phyloP scores from a whole-genome alignment of 2,113 vertebrate genomes.

The Heterotilapia buettikoferi region DNA sequence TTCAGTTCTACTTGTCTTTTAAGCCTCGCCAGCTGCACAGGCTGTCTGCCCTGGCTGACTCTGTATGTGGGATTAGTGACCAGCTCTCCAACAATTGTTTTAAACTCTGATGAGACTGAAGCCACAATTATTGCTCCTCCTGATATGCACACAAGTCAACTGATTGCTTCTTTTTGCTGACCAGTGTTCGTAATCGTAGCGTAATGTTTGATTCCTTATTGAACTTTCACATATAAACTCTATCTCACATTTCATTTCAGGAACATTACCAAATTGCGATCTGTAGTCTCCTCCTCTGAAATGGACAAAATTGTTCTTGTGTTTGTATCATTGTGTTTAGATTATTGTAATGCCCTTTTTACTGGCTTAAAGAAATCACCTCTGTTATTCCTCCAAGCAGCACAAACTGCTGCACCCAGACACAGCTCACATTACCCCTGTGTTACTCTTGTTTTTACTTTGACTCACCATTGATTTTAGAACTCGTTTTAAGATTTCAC shows the following conservation, averaged over 20 bases:
- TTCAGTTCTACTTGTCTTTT: background rate
- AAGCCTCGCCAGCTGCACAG: accelerated
- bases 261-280: background rate
- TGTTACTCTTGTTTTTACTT: background rate
- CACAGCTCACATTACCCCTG: background rate
- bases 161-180: background rate
- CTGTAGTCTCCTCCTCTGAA: background rate
- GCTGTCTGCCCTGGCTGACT: background rate
- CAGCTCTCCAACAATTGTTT: background rate
- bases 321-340: background rate
- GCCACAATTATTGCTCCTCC: background rate
- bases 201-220: background rate
- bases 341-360: background rate
- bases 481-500: background rate
- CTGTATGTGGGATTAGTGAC: background rate
- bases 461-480: background rate
- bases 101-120: background rate
- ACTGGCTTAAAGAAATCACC: background rate
- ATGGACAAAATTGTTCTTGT: background rate
- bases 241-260: background rate
- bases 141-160: background rate
- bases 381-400: background rate
- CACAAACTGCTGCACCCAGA: background rate
- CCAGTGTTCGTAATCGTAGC: accelerated
- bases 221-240: background rate